Evolutionary conservation across 2,888 invertebrate genomes (phyloP).

Genomic region (Brachycybe producta): DNA sequence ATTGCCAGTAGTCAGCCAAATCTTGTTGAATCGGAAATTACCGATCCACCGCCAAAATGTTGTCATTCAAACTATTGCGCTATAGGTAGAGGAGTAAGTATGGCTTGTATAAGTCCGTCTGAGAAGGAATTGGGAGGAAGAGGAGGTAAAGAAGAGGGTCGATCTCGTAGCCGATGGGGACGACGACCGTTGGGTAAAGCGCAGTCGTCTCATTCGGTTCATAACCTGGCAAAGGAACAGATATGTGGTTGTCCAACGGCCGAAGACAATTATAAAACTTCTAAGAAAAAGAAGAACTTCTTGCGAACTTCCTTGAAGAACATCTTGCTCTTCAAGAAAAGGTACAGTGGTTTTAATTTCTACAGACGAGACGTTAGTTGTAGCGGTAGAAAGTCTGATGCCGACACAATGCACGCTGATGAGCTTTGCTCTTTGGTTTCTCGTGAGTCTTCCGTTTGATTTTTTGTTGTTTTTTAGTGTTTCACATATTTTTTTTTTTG

Average conservation of each 20-base stretch:
- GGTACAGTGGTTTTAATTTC: no score
- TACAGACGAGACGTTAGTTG: no score
- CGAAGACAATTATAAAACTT: no score
- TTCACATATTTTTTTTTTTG: no score
- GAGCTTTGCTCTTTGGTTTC: no score
- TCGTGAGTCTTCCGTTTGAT: no score
- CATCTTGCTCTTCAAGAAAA: slow-evolving; percentile 33
- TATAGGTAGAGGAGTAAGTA: neutral
- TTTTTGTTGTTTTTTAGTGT: no score
- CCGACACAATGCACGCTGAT: no score
- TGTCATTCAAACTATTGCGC: no score
- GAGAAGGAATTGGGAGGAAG: neutral
- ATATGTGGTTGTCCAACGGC: no score
- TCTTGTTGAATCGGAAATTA: slow-evolving; percentile 11
- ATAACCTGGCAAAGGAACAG: slow-evolving; percentile 9
- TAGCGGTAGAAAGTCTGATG: no score
- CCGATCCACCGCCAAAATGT: neutral
- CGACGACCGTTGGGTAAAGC: slow-evolving; percentile 14
- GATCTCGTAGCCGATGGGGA: neutral
- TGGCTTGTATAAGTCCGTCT: neutral
- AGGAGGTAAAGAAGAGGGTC: neutral
- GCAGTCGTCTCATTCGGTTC: slow-evolving; percentile 16
- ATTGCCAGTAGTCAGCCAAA: slow-evolving; percentile 23
- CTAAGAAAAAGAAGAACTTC: slow-evolving; percentile 26
- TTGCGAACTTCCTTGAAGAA: slow-evolving; percentile 33